Evolutionary conservation across 2,113 vertebrate genomes (phyloP).

Genomic region (Daubentonia madagascariensis): DNA sequence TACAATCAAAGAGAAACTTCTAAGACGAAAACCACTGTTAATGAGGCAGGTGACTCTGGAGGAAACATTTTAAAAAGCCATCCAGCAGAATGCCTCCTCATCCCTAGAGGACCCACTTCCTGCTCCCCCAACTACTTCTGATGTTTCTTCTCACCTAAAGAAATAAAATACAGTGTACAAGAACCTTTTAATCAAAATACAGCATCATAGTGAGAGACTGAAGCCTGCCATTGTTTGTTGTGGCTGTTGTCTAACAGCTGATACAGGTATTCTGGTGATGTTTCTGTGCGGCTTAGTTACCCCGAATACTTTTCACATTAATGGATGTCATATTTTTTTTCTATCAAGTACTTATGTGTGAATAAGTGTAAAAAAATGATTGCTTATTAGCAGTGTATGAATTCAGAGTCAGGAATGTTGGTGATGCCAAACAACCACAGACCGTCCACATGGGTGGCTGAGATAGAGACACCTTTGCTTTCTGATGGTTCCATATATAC

Average conservation of each 20-base stretch:
- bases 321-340: background rate
- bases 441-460: background rate
- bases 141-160: background rate
- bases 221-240: too few species aligned
- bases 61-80: background rate
- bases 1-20: background rate
- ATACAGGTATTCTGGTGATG: background rate
- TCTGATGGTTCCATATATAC: background rate
- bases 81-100: background rate
- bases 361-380: background rate
- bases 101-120: background rate
- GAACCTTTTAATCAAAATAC: background rate
- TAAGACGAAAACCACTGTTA: background rate
- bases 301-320: background rate
- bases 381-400: background rate
- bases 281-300: background rate
- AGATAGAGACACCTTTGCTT: background rate
- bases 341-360: background rate
- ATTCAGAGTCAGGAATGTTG: background rate
- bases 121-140: background rate
- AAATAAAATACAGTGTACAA: background rate
- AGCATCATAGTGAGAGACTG: accelerated
- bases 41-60: background rate
- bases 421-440: background rate
- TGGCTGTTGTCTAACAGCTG: background rate